Evolutionary conservation across 2,113 vertebrate genomes (phyloP).

Genomic region (Uria lomvia): DNA sequence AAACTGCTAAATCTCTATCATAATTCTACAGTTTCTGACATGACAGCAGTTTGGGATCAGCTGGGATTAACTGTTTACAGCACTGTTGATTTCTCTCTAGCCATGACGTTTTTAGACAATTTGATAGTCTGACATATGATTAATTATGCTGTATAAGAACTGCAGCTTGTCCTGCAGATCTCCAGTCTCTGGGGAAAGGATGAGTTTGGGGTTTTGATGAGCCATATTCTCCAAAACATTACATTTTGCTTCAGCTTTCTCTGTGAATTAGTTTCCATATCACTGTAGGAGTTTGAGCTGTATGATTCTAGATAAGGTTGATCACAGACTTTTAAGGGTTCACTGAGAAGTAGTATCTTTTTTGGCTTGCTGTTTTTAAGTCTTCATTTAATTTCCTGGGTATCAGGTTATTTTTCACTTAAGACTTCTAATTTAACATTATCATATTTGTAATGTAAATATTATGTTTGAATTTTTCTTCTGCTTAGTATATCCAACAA

Average conservation of each 20-base stretch:
- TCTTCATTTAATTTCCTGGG: constrained; percentile 13
- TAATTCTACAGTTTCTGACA: not conserved
- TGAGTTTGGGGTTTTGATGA: not conserved
- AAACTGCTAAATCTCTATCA: not conserved
- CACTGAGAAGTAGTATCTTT: not conserved
- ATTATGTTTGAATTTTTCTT: constrained; percentile 19
- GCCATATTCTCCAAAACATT: not conserved
- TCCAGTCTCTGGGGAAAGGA: not conserved
- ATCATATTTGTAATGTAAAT: constrained; percentile 9
- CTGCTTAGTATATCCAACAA: constrained; percentile 25
- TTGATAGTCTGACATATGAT: not conserved
- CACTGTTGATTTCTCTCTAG: not conserved
- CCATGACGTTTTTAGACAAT: not conserved
- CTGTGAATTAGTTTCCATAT: not conserved
- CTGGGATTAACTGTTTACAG: not conserved
- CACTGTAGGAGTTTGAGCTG: not conserved
- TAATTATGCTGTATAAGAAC: not conserved
- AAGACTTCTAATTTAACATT: constrained; percentile 22
- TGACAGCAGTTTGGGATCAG: not conserved
- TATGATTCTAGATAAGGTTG: not conserved
- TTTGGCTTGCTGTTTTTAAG: constrained; percentile 15
- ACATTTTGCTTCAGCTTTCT: not conserved
- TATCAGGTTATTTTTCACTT: constrained; percentile 24
- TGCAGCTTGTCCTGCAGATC: not conserved
- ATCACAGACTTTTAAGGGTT: constrained; percentile 35